Evolutionary conservation across 1,140 invertebrate genomes (phyloP).

Genomic region (Lutraria rhynchaena): DNA sequence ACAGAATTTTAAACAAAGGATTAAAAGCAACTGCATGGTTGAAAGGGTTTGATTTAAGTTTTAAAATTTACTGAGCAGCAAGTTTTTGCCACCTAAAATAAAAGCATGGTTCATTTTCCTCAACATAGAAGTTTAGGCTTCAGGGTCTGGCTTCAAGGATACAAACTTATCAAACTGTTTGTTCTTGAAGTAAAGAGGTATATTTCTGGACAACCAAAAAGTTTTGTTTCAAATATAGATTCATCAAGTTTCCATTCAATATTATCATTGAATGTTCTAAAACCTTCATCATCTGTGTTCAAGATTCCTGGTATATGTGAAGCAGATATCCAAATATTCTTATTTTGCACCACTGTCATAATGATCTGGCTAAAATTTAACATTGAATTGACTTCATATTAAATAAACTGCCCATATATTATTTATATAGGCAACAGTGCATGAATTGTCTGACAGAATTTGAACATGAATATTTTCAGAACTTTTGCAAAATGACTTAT

Average conservation of each 20-base stretch:
- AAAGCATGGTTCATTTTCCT: no score
- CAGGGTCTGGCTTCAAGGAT: no score
- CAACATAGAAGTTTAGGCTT: no score
- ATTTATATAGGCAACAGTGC: constrained; percentile 27
- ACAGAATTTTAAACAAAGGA: no score
- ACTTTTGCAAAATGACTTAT: no score
- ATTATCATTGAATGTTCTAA: no score
- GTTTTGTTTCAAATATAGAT: background rate
- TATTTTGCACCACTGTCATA: background rate
- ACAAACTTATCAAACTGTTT: no score
- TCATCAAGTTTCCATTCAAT: no score
- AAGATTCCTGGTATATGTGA: background rate
- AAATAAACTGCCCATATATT: constrained; percentile 15
- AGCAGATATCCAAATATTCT: constrained; percentile 10
- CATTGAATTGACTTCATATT: background rate
- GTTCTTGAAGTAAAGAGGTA: constrained; percentile 62
- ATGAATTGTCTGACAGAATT: constrained; percentile 15
- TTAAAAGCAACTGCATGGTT: no score
- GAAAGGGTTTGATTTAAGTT: no score
- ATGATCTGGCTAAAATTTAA: background rate
- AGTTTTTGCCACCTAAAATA: no score
- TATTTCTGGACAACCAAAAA: constrained; percentile 2
- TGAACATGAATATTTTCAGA: constrained; percentile 19
- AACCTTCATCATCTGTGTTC: background rate
- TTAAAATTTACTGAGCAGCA: no score